Evolutionary conservation across 2,888 invertebrate genomes (phyloP), one percentile per base, ranked within the genome.

Genomic region (Pecten maximus): DNA sequence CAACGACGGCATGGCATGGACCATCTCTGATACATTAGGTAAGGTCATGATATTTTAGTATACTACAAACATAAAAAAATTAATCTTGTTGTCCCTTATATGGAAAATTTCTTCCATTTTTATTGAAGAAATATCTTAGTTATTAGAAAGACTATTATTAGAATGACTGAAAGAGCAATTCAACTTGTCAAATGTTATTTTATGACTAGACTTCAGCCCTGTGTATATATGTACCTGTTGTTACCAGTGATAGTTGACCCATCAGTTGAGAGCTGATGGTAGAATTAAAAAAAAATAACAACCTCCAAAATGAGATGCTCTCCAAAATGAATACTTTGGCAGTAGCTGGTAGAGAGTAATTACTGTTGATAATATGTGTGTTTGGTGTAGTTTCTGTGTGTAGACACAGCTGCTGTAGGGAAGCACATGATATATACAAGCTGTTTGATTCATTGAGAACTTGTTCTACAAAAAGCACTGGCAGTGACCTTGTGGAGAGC

Each of bases 381-480:
- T 74, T 48, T 74, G 35, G 74, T 74, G 23, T 74, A 74, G 35
- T 74, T 19, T 28, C 28, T 74, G 74, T 74, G 74, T 74, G 74
- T 74, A 74, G 74, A 12, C 35, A 35, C 74, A 74, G 74, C 74
- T 74, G 74, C 74, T 74, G 74, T 10, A 74, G 28, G 74, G 35
- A 74, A 74, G 74, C 74, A 54, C 74, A 74, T 74, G 74, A 74
- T 74, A 74, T 74, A 74, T 74, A 74, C 74, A 74, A 74, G 74
- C 74, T 74, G 74, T 74, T 74, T 74, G 74, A 74, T 74, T 74
- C 74, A 74, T 74, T 74, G 12, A 74, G 74, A 74, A 74, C 74
- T 74, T 28, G 74, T 74, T 74, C 35, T 28, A 74, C 74, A 74
- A 74, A 74, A 74, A 74, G 74, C 74, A 74, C 74, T 28, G 74